A percentile compares a stretch with the other conserved stretches of the same genome.
Conservation (phyloP, 1,140 invertebrate species). For the Bombus sylvicola region DNA sequence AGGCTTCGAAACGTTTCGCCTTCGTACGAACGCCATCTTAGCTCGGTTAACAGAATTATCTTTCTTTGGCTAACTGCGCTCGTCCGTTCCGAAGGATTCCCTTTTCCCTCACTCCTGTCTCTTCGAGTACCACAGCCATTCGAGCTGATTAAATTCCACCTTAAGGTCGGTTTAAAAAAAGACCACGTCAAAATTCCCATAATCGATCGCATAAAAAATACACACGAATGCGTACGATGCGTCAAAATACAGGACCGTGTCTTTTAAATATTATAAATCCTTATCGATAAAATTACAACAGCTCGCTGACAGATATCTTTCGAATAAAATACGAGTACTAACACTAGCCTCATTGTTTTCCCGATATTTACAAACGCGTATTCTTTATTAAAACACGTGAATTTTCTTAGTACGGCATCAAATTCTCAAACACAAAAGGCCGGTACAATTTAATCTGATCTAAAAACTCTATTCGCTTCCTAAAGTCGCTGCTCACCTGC, state of each 20-base stretch:
- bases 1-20: slow-evolving; percentile 49
- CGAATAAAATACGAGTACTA: too few species aligned
- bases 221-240: too few species aligned
- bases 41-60: slow-evolving; percentile 52
- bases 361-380: neutral
- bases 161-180: slow-evolving; percentile 11
- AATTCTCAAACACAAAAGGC: neutral
- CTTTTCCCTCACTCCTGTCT: too few species aligned
- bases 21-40: slow-evolving; percentile 43
- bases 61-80: slow-evolving; percentile 63
- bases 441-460: neutral
- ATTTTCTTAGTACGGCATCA: neutral
- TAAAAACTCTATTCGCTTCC: neutral
- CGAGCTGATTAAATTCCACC: slow-evolving; percentile 38
- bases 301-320: too few species aligned
- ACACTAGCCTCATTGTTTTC: too few species aligned
- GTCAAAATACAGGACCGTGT: too few species aligned
- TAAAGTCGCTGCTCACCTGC: slow-evolving; percentile 25
- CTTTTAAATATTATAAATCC: too few species aligned
- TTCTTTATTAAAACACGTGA: rapidly evolving
- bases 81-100: slow-evolving; percentile 21
- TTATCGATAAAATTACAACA: too few species aligned
- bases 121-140: too few species aligned
- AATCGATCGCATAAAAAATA: neutral
- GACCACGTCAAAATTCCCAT: neutral